Conservation (phyloP, 2,797 vertebrate species). For the Carapus acus region DNA sequence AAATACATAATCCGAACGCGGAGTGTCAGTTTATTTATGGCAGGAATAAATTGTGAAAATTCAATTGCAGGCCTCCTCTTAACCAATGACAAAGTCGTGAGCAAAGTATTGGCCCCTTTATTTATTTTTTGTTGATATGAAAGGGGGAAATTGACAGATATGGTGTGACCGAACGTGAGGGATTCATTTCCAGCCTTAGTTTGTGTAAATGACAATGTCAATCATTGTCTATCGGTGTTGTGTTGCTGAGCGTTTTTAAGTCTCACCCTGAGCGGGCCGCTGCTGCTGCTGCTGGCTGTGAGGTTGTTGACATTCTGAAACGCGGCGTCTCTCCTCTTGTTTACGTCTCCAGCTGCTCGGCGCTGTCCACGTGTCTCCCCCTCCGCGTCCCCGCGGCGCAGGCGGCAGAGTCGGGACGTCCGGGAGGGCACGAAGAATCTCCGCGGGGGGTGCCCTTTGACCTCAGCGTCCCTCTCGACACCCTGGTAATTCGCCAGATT, state of each 20-base stretch:
- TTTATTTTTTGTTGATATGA: too few relatives aligned
- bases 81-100: too few relatives aligned
- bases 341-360: conserved; percentile 38
- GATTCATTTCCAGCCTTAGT: too few relatives aligned
- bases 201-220: too few relatives aligned
- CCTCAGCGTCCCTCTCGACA: background rate
- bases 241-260: background rate
- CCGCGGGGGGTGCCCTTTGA: conserved; percentile 30
- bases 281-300: conserved; percentile 12
- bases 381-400: conserved; percentile 44
- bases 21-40: too few relatives aligned
- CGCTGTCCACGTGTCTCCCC: conserved; percentile 43
- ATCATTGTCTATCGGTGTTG: too few relatives aligned
- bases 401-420: conserved; percentile 61
- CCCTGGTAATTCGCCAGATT: conserved; percentile 36
- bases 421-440: conserved; percentile 51
- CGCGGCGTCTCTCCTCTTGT: conserved; percentile 39
- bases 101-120: too few relatives aligned
- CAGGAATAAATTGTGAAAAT: too few relatives aligned
- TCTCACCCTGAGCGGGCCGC: conserved; percentile 47
- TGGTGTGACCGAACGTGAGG: too few relatives aligned
- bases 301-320: conserved; percentile 30
- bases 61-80: too few relatives aligned
- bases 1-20: too few relatives aligned
- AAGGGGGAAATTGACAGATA: too few relatives aligned